These are phyloP conservation scores for Caenorhabditis latens DNA, from an alignment of 1,140 invertebrate genomes.

Conservation along the genomic window DNA sequence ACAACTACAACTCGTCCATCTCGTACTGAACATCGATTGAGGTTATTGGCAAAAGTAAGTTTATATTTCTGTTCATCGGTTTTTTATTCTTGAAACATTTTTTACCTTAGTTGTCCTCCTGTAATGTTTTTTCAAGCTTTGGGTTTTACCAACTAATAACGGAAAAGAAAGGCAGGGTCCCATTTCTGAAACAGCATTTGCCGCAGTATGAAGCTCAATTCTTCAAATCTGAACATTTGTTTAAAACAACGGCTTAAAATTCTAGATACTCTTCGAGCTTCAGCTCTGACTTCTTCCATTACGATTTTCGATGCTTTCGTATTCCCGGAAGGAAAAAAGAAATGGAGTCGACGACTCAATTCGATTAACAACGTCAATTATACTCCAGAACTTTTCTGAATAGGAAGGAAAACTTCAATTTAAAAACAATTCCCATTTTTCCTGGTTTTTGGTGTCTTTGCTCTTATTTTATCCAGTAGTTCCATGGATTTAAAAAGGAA, in stretches of 20 bases:
- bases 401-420: slow-evolving; percentile 13
- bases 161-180: no score
- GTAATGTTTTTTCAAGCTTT: neutral
- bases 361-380: slow-evolving; percentile 41
- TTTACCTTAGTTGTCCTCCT: no score
- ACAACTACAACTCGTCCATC: slow-evolving; percentile 24
- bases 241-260: no score
- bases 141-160: no score
- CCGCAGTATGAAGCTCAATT: no score
- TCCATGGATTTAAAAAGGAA: no score
- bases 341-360: slow-evolving; percentile 31
- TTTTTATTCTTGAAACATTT: no score
- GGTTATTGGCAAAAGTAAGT: slow-evolving; percentile 28
- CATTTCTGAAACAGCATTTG: no score
- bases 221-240: no score
- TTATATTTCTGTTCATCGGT: neutral
- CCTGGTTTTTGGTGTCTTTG: slow-evolving; percentile 7
- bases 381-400: neutral
- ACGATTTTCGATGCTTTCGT: neutral
- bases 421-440: neutral
- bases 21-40: slow-evolving; percentile 28
- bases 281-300: neutral
- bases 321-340: neutral
- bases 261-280: no score
- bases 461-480: neutral